phyloP scores from a whole-genome alignment of 2,888 invertebrate species.

The Drosophila phalerata region DNA sequence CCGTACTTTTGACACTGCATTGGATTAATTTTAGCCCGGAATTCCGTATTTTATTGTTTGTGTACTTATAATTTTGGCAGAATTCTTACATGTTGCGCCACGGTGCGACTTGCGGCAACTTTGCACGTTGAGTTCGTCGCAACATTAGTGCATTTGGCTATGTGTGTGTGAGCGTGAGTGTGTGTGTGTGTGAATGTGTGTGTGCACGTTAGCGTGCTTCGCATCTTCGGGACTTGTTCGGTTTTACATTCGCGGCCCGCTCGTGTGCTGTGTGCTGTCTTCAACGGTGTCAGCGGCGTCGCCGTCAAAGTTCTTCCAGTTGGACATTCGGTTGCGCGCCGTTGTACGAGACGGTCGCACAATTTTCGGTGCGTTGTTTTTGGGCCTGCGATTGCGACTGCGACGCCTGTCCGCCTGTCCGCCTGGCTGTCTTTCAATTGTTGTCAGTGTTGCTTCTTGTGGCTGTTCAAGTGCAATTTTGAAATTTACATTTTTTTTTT shows the following conservation, averaged over 20 bases:
- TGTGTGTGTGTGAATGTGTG: conserved; percentile 7
- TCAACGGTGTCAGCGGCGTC: conserved; percentile 44
- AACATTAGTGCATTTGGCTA: conserved; percentile 41
- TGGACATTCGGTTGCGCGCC: conserved; percentile 85
- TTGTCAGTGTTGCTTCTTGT: conserved; percentile 38
- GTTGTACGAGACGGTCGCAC: conserved; percentile 85
- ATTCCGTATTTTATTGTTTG: too few relatives aligned
- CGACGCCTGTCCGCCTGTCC: conserved; percentile 40
- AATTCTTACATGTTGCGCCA: conserved; percentile 35
- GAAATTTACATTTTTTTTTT: conserved; percentile 47
- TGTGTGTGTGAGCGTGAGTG: conserved; percentile 15
- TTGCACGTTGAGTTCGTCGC: conserved; percentile 38
- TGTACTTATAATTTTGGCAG: conserved; percentile 17
- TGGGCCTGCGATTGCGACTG: conserved; percentile 23
- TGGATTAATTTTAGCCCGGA: too few relatives aligned
- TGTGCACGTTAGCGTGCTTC: conserved; percentile 28
- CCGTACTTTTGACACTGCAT: too few relatives aligned
- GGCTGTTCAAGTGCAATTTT: conserved; percentile 46
- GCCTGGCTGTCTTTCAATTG: conserved; percentile 37
- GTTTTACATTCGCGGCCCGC: conserved; percentile 14
- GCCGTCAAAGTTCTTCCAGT: conserved; percentile 67
- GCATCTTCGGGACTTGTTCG: conserved; percentile 26
- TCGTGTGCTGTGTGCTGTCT: conserved; percentile 27
- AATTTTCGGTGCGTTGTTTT: conserved; percentile 79
- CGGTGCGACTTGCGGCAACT: conserved; percentile 25